A percentile compares a stretch with the other conserved stretches of the same genome.
phyloP scores from a whole-genome alignment of 2,888 invertebrate genomes.

The Drosophila anomalipes region DNA sequence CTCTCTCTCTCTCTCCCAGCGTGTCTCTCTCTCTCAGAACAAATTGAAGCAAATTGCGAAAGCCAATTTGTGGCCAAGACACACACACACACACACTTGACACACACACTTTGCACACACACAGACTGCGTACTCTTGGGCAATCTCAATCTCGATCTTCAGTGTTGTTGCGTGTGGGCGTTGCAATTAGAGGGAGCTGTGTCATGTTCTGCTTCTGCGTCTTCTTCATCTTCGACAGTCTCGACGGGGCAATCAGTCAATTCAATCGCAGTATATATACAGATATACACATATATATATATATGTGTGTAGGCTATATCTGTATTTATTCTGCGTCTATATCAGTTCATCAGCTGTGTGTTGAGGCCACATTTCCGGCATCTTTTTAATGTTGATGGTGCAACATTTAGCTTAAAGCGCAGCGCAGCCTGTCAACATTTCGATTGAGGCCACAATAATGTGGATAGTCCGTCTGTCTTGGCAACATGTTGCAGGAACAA shows the following conservation, averaged over 20 bases:
- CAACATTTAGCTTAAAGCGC: neutral
- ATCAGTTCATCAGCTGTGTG: slow-evolving; percentile 48
- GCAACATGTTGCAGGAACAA: slow-evolving; percentile 55
- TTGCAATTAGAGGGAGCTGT: slow-evolving; percentile 75
- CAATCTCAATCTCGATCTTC: slow-evolving; percentile 64
- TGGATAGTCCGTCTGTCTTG: slow-evolving; percentile 44
- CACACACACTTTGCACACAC: slow-evolving; percentile 26
- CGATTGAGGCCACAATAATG: slow-evolving; percentile 48
- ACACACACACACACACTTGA: slow-evolving; percentile 34
- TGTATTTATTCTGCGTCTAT: slow-evolving; percentile 4
- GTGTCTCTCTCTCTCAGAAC: slow-evolving; percentile 17
- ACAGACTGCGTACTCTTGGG: slow-evolving; percentile 58
- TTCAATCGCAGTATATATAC: slow-evolving; percentile 57
- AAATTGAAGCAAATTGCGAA: slow-evolving; percentile 74
- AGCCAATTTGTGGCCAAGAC: slow-evolving; percentile 63
- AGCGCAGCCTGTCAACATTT: neutral
- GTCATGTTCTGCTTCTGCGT: slow-evolving; percentile 53
- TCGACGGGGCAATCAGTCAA: slow-evolving; percentile 68
- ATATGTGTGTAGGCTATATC: neutral
- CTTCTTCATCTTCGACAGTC: slow-evolving; percentile 21
- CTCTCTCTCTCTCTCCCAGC: neutral
- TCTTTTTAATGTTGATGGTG: neutral
- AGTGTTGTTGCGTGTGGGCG: slow-evolving; percentile 63
- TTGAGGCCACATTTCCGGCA: slow-evolving; percentile 23
- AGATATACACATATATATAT: neutral